Percentiles rank a stretch among this genome's conserved stretches.
Conservation (phyloP, 2,888 invertebrate genomes). For the Mimumesa dahlbomi region DNA sequence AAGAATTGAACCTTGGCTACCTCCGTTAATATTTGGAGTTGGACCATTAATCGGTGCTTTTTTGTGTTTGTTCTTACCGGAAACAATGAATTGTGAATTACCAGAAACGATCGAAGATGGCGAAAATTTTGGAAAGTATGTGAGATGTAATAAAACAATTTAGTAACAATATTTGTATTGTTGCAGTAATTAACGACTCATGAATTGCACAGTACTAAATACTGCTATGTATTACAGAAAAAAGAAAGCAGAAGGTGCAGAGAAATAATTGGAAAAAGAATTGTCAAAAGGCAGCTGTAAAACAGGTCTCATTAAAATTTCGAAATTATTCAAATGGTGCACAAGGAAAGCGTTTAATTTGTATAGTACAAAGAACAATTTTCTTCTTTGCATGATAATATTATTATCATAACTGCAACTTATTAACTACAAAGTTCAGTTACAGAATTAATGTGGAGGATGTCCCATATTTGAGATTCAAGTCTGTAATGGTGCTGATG, state of each 20-base stretch:
- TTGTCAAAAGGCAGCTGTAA: too few species aligned
- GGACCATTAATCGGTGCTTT: constrained; percentile 80
- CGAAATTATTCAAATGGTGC: not conserved
- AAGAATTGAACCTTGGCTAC: constrained; percentile 71
- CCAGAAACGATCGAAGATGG: constrained; percentile 82
- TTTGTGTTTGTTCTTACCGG: constrained; percentile 81
- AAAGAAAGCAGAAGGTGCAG: constrained; percentile 17
- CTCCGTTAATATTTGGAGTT: constrained; percentile 81
- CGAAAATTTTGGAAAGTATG: constrained; percentile 79
- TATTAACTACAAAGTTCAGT: too few species aligned
- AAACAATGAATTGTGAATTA: constrained; percentile 81
- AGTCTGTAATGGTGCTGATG: not conserved
- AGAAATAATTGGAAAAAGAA: not conserved
- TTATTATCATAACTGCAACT: not conserved
- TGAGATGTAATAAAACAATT: constrained; percentile 8
- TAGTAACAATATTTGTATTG: not conserved
- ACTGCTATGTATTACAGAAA: constrained; percentile 35
- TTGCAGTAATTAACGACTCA: not conserved
- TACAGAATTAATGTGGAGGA: not conserved
- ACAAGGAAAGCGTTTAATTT: not conserved
- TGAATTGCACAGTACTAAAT: not conserved
- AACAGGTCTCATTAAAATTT: too few species aligned
- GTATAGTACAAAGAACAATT: not conserved
- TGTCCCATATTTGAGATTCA: constrained; percentile 1
- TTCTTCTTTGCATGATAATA: not conserved